A percentile compares a stretch with the other conserved stretches of the same genome.
These are phyloP conservation scores for Bicyclus anynana DNA, from an alignment of 1,140 invertebrate genomes.

Conservation along the genomic window DNA sequence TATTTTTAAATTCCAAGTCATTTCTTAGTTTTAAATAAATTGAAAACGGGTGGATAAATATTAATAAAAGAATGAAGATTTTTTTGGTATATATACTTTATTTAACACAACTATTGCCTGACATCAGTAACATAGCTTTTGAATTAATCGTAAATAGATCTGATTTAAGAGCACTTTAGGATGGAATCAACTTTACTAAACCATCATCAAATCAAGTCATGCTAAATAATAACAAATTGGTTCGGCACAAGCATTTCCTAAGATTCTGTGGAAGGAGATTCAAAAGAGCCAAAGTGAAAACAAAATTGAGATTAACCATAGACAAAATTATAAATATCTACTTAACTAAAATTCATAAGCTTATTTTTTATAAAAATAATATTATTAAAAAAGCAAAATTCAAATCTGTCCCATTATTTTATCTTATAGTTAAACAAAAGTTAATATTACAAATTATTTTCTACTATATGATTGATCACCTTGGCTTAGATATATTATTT, in stretches of 20 bases:
- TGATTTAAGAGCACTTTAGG: conserved; percentile 74
- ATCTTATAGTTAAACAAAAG: no score
- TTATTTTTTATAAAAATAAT: no score
- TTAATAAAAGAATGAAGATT: conserved; percentile 26
- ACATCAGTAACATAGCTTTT: conserved; percentile 51
- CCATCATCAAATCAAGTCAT: conserved; percentile 49
- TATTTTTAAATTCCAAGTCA: no score
- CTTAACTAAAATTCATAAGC: no score
- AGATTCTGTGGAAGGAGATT: conserved; percentile 24
- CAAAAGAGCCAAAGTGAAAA: conserved; percentile 7
- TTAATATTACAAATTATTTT: no score
- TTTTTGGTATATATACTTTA: conserved; percentile 57
- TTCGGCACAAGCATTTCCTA: conserved; percentile 42
- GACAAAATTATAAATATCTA: no score
- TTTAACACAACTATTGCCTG: conserved; percentile 67
- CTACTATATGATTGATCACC: not conserved
- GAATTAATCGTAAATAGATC: conserved; percentile 62
- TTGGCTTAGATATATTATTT: not conserved
- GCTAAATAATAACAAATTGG: conserved; percentile 45
- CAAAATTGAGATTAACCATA: not conserved
- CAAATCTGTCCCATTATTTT: no score
- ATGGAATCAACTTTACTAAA: conserved; percentile 70
- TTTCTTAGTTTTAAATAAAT: no score
- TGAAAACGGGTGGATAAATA: not conserved
- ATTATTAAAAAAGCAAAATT: no score